Percentiles rank a stretch among this genome's conserved stretches.
Evolutionary conservation across 2,888 invertebrate species (phyloP).

Genomic region (Acrocyrtus sp.): DNA sequence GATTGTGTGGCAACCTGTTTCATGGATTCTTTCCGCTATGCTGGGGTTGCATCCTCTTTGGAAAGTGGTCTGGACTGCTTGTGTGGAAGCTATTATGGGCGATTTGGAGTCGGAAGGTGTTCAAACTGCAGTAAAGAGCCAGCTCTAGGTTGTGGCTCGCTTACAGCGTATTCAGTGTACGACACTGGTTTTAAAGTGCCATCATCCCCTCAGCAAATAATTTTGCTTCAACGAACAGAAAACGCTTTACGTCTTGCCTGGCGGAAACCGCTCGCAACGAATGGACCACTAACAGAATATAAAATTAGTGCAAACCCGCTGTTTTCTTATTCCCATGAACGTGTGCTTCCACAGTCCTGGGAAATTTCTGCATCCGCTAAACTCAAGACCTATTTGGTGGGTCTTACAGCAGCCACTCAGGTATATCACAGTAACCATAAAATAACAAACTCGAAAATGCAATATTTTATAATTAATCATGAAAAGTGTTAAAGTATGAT

Average conservation of each 20-base stretch:
- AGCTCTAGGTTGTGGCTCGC: slow-evolving; percentile 76
- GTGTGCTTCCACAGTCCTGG: slow-evolving; percentile 53
- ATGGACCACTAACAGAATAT: slow-evolving; percentile 69
- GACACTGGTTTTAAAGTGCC: slow-evolving; percentile 74
- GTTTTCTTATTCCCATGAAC: slow-evolving; percentile 64
- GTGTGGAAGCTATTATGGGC: slow-evolving; percentile 68
- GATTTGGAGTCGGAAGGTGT: slow-evolving; percentile 67
- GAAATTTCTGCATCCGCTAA: slow-evolving; percentile 47
- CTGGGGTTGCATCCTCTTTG: slow-evolving; percentile 68
- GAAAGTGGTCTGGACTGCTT: slow-evolving; percentile 66
- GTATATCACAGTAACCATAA: too few species aligned
- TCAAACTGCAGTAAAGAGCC: slow-evolving; percentile 73
- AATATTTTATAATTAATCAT: too few species aligned
- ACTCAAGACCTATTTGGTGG: slow-evolving; percentile 64
- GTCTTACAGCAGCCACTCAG: slow-evolving; percentile 77
- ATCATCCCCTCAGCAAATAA: slow-evolving; percentile 76
- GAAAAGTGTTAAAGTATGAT: too few species aligned
- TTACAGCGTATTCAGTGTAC: slow-evolving; percentile 75
- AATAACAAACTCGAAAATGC: too few species aligned
- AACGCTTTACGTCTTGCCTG: slow-evolving; percentile 71
- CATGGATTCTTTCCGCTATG: slow-evolving; percentile 65
- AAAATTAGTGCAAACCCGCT: slow-evolving; percentile 66
- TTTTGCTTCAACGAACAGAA: slow-evolving; percentile 72
- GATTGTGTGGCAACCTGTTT: slow-evolving; percentile 43
- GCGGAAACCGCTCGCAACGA: slow-evolving; percentile 68